Base-by-base conservation (phyloP, 2,888 invertebrate species). In the Philopedon plagiatum region DNA sequence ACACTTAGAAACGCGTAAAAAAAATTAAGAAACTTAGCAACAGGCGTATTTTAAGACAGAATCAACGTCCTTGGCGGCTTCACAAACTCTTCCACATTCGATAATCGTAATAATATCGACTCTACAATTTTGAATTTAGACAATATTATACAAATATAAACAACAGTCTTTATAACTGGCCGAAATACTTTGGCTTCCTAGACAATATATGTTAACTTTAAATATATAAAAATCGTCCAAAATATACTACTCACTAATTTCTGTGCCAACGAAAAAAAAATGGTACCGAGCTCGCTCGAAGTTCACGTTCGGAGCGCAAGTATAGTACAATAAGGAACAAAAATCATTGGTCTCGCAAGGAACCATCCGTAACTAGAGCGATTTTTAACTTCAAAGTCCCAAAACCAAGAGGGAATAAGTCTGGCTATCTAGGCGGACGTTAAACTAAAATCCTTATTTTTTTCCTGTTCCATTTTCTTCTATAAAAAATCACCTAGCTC, bases 81-180 rank as follows among this genome's bases (percentile, higher is more conserved):
- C 8, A 32, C 39, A 18, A 1, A 39, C 65, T 18, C 15, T 21
- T n/a, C n/a, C n/a, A n/a, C n/a, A n/a, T n/a, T n/a, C n/a, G n/a
- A n/a, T 34, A 34, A n/a, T 23, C 18, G 37, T 49, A 60, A 49
- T 49, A 13, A 57, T 56, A 32, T 56, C 21, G 13, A 39, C 37
- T 23, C 29, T 32, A 46, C 23, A 69, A 63, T 70, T 70, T 70
- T 69, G 63, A 63, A 63, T 70, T 62, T 70, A 60, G 49, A 61
- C 61, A 57, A 57, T 37, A 44, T 21, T 26, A 26, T 57, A 57
- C 58, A 56, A 44, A 89, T 89, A 89, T 89, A 90, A 89, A 88
- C 87, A 89, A 90, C 90, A 90, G 90, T 90, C 90, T 90, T 90
- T 88, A 81, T 86, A 79, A 87, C 88, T 88, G 90, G 90, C 90